These are phyloP conservation scores for Acromyrmex heyeri DNA, from an alignment of 1,140 invertebrate genomes.

Conservation along the genomic window DNA sequence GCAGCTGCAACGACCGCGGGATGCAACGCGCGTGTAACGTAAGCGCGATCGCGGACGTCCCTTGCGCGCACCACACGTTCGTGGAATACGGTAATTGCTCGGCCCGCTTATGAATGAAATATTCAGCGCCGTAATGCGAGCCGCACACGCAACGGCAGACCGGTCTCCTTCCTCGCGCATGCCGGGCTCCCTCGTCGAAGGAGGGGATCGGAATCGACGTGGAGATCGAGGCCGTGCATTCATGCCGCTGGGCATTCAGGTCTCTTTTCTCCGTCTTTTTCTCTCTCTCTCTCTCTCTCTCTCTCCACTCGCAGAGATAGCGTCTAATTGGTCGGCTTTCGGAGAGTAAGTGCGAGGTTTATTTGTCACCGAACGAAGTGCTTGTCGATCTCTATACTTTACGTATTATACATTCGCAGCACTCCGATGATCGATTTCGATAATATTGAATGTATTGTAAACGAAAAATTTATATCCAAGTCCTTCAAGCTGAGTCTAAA, in stretches of 20 bases:
- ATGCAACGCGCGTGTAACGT: constrained; percentile 36
- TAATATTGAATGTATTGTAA: not conserved
- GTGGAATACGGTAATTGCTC: constrained; percentile 78
- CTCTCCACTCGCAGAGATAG: constrained; percentile 21
- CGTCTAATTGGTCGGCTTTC: constrained; percentile 37
- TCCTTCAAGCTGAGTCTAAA: not conserved
- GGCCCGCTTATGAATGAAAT: constrained; percentile 84
- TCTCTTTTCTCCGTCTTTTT: not conserved
- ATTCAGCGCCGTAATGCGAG: constrained; percentile 81
- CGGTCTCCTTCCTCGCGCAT: constrained; percentile 71
- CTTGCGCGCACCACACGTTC: constrained; percentile 63
- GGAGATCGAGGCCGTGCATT: constrained; percentile 64
- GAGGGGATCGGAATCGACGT: constrained; percentile 47
- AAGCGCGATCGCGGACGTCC: constrained; percentile 53
- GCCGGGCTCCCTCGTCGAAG: constrained; percentile 13
- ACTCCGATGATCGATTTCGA: constrained; percentile 1
- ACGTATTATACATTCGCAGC: not conserved
- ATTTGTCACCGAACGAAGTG: constrained; percentile 28
- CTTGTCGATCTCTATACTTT: not conserved
- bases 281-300: not conserved
- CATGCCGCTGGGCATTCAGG: constrained; percentile 55
- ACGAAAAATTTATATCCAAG: not conserved
- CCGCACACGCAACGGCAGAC: constrained; percentile 80
- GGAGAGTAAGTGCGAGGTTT: constrained; percentile 14
- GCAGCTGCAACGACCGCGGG: constrained; percentile 70